Percentiles rank a stretch among this genome's conserved stretches.
phyloP scores from a whole-genome alignment of 1,140 invertebrate genomes.

The Adoxophyes honmai region DNA sequence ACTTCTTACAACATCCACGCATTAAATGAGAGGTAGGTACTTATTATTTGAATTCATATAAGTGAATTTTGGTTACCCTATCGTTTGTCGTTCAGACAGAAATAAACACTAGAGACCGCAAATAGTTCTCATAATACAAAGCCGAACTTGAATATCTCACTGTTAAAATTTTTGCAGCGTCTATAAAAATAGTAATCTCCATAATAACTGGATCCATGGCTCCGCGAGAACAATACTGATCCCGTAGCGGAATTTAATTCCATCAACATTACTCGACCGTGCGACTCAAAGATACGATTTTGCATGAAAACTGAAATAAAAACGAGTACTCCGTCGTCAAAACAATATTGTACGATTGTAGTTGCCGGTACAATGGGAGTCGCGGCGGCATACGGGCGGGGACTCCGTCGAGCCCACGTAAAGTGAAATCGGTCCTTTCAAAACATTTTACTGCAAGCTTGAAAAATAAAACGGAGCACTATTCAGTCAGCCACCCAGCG shows the following conservation, averaged over 20 bases:
- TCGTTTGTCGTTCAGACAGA: too few species aligned
- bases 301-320: slow-evolving; percentile 59
- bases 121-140: too few species aligned
- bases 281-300: slow-evolving; percentile 51
- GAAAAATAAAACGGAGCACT: slow-evolving; percentile 60
- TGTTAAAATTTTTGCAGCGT: not conserved
- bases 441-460: slow-evolving; percentile 67
- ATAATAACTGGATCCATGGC: slow-evolving; percentile 21
- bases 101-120: too few species aligned
- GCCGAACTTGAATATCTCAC: too few species aligned
- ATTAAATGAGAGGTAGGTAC: too few species aligned
- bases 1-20: too few species aligned
- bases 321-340: slow-evolving; percentile 52
- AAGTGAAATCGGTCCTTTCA: slow-evolving; percentile 72
- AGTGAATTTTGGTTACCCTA: too few species aligned
- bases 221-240: slow-evolving; percentile 39
- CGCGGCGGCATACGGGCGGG: slow-evolving; percentile 46
- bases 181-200: slow-evolving; percentile 27
- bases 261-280: slow-evolving; percentile 60
- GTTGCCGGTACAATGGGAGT: slow-evolving; percentile 63
- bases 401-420: slow-evolving; percentile 27
- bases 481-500: slow-evolving; percentile 38
- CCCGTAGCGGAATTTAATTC: slow-evolving; percentile 66
- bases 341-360: slow-evolving; percentile 74
- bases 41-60: too few species aligned